A percentile compares a stretch with the other conserved stretches of the same genome.
Conservation (phyloP, 2,888 invertebrate species). For the Nephrotoma appendiculata region DNA sequence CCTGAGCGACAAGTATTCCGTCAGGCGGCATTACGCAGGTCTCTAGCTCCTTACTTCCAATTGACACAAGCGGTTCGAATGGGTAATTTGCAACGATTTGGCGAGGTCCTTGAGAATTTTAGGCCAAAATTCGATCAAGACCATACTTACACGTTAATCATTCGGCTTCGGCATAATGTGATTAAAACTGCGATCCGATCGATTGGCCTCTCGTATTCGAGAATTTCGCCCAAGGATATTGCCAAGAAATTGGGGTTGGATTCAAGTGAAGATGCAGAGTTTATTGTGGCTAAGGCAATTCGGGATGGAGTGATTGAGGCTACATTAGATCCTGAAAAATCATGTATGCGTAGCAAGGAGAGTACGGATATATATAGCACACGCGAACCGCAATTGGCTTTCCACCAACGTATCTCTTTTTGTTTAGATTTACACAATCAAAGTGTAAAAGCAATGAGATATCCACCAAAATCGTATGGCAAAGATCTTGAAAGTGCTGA, state of each 20-base stretch:
- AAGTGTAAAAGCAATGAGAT: conserved; percentile 98
- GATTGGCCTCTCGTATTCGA: conserved; percentile 90
- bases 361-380: conserved; percentile 95
- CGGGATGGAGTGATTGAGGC: conserved; percentile 98
- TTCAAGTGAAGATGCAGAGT: conserved; percentile 96
- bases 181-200: conserved; percentile 96
- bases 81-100: conserved; percentile 88
- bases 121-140: conserved; percentile 85
- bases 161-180: conserved; percentile 93
- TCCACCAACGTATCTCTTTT: conserved; percentile 93
- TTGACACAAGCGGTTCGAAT: conserved; percentile 92
- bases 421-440: conserved; percentile 97
- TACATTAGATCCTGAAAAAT: conserved; percentile 85
- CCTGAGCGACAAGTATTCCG: conserved; percentile 93
- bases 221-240: conserved; percentile 90
- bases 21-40: conserved; percentile 73
- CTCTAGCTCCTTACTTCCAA: conserved; percentile 91
- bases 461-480: conserved; percentile 97
- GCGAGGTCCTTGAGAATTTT: conserved; percentile 81
- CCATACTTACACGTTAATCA: conserved; percentile 89
- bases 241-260: conserved; percentile 87
- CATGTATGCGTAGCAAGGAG: conserved; percentile 95
- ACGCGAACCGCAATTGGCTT: conserved; percentile 87
- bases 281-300: conserved; percentile 96
- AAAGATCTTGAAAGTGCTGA: conserved; percentile 96